These are phyloP conservation scores for Fragum sueziense DNA, from an alignment of 2,888 invertebrate genomes.

Conservation along the genomic window DNA sequence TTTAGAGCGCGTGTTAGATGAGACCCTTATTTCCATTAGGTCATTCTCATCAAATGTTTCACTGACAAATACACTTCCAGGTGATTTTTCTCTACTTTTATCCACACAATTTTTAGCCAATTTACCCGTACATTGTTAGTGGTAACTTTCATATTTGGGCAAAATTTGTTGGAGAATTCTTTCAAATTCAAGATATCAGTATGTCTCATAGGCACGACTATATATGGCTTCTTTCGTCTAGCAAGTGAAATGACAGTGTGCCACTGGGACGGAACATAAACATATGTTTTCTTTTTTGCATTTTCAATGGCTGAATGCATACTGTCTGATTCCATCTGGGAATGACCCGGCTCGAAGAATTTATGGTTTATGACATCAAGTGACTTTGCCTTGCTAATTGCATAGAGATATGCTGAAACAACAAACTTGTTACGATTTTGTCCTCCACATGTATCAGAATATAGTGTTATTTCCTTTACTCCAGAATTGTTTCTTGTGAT, in stretches of 20 bases:
- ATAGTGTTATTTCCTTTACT: slow-evolving; percentile 35
- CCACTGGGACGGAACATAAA: neutral
- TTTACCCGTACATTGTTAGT: slow-evolving; percentile 22
- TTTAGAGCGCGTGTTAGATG: slow-evolving; percentile 12
- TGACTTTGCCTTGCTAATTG: neutral
- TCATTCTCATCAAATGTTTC: slow-evolving; percentile 16
- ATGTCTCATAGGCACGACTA: slow-evolving; percentile 12
- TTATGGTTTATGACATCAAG: neutral
- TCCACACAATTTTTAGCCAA: slow-evolving; percentile 41
- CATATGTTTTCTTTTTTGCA: neutral
- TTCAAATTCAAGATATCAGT: slow-evolving; percentile 36
- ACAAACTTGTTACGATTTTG: too few species aligned
- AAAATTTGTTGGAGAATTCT: slow-evolving; percentile 15
- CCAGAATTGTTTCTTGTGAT: slow-evolving; percentile 7
- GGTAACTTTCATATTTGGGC: slow-evolving; percentile 30
- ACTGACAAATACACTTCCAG: slow-evolving; percentile 26
- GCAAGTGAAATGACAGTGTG: neutral
- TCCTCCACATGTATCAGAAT: too few species aligned
- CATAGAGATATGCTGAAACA: slow-evolving; percentile 32
- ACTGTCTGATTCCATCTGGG: neutral
- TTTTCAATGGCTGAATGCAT: neutral
- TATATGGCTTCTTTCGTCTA: neutral
- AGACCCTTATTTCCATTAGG: slow-evolving; percentile 26
- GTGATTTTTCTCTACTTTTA: slow-evolving; percentile 21
- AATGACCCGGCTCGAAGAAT: too few species aligned